These are phyloP conservation scores for Scaptomyza caliginosa DNA, from an alignment of 2,888 invertebrate genomes.

Conservation along the genomic window DNA sequence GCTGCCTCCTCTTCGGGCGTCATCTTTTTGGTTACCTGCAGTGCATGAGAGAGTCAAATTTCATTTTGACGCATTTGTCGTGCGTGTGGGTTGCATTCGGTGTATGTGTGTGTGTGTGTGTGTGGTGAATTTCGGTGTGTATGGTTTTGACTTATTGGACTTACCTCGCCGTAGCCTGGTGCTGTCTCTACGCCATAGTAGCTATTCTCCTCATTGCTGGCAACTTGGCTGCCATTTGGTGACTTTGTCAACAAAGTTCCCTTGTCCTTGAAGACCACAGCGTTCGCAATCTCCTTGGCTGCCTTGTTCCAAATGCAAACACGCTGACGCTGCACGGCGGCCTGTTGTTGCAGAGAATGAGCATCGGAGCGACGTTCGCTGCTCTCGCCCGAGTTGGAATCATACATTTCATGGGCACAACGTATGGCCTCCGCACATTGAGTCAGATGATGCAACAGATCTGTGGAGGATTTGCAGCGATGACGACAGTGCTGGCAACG, in stretches of 20 bases:
- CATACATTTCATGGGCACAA: conserved; percentile 82
- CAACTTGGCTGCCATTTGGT: conserved; percentile 42
- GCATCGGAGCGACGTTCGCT: conserved; percentile 71
- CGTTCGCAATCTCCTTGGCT: conserved; percentile 79
- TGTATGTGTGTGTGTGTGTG: background rate
- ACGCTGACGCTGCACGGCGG: conserved; percentile 87
- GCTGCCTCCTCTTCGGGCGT: conserved; percentile 88
- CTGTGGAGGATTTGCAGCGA: conserved; percentile 93
- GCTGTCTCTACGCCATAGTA: conserved; percentile 85
- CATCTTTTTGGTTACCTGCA: conserved; percentile 86
- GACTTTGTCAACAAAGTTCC: conserved; percentile 49
- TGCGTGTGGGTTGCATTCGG: conserved; percentile 31
- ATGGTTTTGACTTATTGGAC: conserved; percentile 34
- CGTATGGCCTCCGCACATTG: conserved; percentile 87
- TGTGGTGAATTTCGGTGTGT: background rate
- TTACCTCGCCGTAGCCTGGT: conserved; percentile 85
- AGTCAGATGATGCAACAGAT: conserved; percentile 90
- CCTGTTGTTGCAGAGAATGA: conserved; percentile 82
- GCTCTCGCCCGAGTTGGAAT: conserved; percentile 83
- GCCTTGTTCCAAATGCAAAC: conserved; percentile 93
- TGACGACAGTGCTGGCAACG: conserved; percentile 94
- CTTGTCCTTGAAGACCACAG: conserved; percentile 55
- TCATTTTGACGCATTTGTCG: conserved; percentile 80
- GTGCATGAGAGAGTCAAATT: conserved; percentile 84
- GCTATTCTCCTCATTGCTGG: conserved; percentile 83